Base-by-base conservation (phyloP, 2,888 invertebrate genomes). In the Merodon equestris region DNA sequence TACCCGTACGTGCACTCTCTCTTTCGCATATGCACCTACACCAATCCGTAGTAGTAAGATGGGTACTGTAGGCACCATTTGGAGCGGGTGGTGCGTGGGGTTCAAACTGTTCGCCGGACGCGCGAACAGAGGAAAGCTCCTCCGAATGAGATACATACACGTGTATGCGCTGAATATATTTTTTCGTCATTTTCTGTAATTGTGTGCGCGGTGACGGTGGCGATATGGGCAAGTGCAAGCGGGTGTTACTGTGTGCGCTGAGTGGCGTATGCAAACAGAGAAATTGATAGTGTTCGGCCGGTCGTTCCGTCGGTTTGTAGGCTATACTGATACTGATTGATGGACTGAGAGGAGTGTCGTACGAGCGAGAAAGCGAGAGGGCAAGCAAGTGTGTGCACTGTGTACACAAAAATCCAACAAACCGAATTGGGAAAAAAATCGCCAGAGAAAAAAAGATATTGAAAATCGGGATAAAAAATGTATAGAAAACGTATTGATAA, bases 241-340 rank as follows among this genome's bases (percentile, higher is more conserved):
- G 27, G 27, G 27, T 4, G 27, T 27, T 27, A 4, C 27, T 7
- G 27, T 27, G 27, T 27, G 27, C 7, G 27, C 27, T 27, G 27
- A 4, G 51, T 9, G 18, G 14, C 34, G 45, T 50, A 40, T 61
- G 50, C 74, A 70, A 63, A 70, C 70, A 53, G 12, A 27, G 27
- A 70, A 58, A 64, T 51, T 71, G 54, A 64, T 58, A 61, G 63
- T 57, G 53, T 53, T 53, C 10, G 44, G 50, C 40, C 40, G 64
- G 40, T n/a, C 40, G 40, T 3, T 40, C 27, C 3, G 27, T 5
- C 40, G 40, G 50, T 27, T 68, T 60, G 19, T 45, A 58, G 40
- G 36, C 19, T 45, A 13, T 50, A 14, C 14, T 51, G 7, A 9
- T 27, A 14, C 14, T 3, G 38, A 40, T n/a, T 54, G 27, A 38